Percentiles rank a stretch among this genome's conserved stretches.
phyloP scores from a whole-genome alignment of 1,140 invertebrate genomes.

The Pantala flavescens region DNA sequence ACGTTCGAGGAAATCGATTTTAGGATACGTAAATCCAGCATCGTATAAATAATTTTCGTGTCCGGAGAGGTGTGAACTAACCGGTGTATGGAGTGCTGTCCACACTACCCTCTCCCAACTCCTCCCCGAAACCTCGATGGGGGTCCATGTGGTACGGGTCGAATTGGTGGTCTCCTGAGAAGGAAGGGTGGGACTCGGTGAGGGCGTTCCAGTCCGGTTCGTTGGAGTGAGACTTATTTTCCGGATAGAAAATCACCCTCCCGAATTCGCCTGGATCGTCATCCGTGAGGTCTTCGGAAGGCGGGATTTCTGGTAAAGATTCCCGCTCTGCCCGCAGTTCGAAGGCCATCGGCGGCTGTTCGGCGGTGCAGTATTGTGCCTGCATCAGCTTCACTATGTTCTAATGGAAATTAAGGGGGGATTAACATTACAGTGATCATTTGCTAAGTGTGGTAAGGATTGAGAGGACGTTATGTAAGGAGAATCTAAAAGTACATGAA shows the following conservation, averaged over 20 bases:
- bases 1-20: too few relatives aligned
- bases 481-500: too few relatives aligned
- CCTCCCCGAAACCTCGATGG: not conserved
- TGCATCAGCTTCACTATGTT: not conserved
- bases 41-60: too few relatives aligned
- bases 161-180: not conserved
- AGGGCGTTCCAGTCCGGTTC: conserved; percentile 16
- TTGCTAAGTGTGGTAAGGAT: too few relatives aligned
- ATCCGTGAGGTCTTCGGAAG: not conserved
- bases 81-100: not conserved
- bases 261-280: conserved; percentile 16
- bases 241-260: conserved; percentile 16
- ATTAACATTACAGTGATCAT: too few relatives aligned
- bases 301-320: not conserved
- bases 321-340: too few relatives aligned
- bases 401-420: not conserved
- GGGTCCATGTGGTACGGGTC: conserved; percentile 12
- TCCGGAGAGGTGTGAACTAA: not conserved
- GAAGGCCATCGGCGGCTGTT: too few relatives aligned
- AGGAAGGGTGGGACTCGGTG: not conserved
- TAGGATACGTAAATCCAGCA: too few relatives aligned
- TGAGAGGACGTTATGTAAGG: too few relatives aligned
- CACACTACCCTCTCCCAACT: not conserved
- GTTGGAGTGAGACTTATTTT: conserved; percentile 12
- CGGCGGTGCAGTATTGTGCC: not conserved